These are phyloP conservation scores for Paracanthobrama guichenoti DNA, from an alignment of 2,113 vertebrate genomes.

Conservation along the genomic window DNA sequence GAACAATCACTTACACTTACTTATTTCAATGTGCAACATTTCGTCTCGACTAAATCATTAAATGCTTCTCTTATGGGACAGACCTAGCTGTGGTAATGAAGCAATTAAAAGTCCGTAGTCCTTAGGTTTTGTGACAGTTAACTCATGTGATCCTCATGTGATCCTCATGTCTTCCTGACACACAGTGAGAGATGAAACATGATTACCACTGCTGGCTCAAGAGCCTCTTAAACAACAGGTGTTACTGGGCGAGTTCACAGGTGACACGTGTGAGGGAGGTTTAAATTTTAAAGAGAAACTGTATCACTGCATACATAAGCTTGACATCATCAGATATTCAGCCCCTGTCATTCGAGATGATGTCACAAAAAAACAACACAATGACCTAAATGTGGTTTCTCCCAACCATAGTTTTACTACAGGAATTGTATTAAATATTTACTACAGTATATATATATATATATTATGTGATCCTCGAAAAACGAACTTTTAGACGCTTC, in stretches of 20 bases:
- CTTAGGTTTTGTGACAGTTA: conserved; percentile 47
- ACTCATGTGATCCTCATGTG: conserved; percentile 40
- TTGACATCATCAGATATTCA: conserved; percentile 36
- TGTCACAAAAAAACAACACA: neutral
- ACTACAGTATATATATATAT: too few relatives aligned
- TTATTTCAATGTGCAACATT: neutral
- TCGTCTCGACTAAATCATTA: neutral
- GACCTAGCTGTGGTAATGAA: conserved; percentile 58
- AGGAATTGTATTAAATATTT: too few relatives aligned
- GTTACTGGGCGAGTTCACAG: conserved; percentile 48
- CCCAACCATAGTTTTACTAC: too few relatives aligned
- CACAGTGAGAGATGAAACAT: conserved; percentile 57
- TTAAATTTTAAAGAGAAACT: conserved; percentile 50
- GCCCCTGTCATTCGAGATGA: neutral
- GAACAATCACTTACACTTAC: neutral
- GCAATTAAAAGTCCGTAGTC: conserved; percentile 56
- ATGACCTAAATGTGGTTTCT: neutral
- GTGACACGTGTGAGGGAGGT: conserved; percentile 53
- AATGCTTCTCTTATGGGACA: conserved; percentile 43
- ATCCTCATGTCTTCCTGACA: neutral
- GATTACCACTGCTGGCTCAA: conserved; percentile 42
- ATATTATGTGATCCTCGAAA: neutral
- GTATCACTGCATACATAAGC: conserved; percentile 23
- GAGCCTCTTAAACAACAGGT: conserved; percentile 72
- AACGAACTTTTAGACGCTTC: neutral